A percentile compares a stretch with the other conserved stretches of the same genome.
phyloP scores from a whole-genome alignment of 2,113 vertebrate species.

The Notarius quadriscutis region DNA sequence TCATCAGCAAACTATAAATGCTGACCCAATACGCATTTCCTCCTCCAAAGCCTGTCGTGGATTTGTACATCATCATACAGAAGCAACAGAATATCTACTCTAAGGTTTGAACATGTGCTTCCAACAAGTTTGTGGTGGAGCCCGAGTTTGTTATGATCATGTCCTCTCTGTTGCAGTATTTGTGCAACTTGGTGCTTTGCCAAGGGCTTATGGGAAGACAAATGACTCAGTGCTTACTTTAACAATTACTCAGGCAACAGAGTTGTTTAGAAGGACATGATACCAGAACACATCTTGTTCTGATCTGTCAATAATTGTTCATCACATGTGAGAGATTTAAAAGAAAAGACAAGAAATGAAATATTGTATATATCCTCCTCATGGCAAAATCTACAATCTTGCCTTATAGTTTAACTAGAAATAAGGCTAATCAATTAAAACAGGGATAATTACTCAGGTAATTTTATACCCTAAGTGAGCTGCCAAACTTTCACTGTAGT shows the following conservation, averaged over 20 bases:
- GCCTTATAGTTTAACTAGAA: background rate
- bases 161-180: conserved; percentile 33
- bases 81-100: background rate
- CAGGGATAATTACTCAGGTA: background rate
- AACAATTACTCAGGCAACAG: conserved; percentile 43
- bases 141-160: conserved; percentile 6
- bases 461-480: background rate
- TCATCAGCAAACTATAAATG: background rate
- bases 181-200: conserved; percentile 29
- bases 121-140: conserved; percentile 4
- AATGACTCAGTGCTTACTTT: conserved; percentile 51
- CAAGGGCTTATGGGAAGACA: conserved; percentile 47
- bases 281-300: conserved; percentile 32
- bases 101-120: background rate
- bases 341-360: background rate
- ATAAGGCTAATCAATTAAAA: background rate
- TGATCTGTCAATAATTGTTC: conserved; percentile 17
- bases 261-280: conserved; percentile 35
- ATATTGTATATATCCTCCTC: background rate
- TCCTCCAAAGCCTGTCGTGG: background rate
- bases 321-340: background rate
- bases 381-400: background rate
- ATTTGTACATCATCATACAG: background rate
- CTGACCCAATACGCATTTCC: background rate
- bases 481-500: background rate